Percentiles rank a stretch among this genome's conserved stretches.
Conservation (phyloP, 2,797 vertebrate genomes). For the Rhinella marina region DNA sequence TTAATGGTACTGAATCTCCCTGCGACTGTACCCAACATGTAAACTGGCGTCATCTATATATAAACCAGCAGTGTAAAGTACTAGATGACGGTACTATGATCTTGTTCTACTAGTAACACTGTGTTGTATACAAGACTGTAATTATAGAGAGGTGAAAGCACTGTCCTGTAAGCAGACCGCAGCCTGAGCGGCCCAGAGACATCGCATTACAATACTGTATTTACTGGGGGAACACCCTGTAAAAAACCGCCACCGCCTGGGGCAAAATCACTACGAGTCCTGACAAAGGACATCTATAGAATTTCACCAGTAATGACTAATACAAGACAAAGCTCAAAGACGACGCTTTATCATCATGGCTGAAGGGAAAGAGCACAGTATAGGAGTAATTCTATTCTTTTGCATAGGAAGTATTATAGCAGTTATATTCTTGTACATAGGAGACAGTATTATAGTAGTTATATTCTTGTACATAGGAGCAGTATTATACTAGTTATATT, state of each 20-base stretch:
- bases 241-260: background rate
- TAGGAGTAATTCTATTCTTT: background rate
- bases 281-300: background rate
- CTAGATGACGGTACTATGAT: background rate
- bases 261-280: background rate
- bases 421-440: constrained; percentile 1
- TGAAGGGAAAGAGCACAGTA: background rate
- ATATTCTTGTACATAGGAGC: background rate
- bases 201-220: background rate
- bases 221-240: background rate
- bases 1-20: too few relatives aligned
- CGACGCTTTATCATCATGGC: background rate
- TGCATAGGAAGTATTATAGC: background rate
- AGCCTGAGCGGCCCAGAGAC: background rate
- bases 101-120: background rate
- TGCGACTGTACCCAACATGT: background rate
- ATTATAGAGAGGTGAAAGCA: background rate
- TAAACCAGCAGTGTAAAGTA: background rate
- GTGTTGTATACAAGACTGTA: constrained; percentile 9
- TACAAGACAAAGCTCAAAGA: background rate
- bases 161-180: background rate
- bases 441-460: background rate
- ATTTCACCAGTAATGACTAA: background rate
- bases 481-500: constrained; percentile 4
- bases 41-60: background rate